phyloP scores from a whole-genome alignment of 2,888 invertebrate species.

The Melieria omissa region DNA sequence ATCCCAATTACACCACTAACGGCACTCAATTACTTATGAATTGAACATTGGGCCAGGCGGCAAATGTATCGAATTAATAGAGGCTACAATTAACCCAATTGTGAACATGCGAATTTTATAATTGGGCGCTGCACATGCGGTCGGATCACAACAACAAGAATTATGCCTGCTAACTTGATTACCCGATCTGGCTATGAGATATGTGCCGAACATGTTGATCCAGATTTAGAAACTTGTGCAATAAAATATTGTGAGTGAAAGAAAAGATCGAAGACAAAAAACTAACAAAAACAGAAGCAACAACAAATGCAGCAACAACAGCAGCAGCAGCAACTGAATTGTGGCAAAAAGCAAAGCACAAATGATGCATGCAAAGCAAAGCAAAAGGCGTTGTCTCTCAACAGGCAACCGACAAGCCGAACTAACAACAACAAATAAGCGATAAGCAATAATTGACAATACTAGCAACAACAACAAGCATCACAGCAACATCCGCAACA shows the following conservation, averaged over 20 bases:
- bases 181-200: neutral
- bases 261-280: neutral
- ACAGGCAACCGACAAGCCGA: neutral
- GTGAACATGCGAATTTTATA: no score
- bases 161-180: constrained; percentile 1
- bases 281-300: no score
- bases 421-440: neutral
- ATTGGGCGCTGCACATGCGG: no score
- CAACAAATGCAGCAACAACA: no score
- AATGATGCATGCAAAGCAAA: neutral
- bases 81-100: no score
- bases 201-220: neutral
- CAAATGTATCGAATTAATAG: no score
- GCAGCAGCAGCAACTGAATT: no score
- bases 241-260: neutral
- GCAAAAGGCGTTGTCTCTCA: neutral
- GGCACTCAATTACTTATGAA: no score
- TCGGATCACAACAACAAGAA: neutral
- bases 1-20: no score
- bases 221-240: neutral
- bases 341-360: neutral
- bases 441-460: constrained; percentile 21
- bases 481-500: neutral
- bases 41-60: no score
- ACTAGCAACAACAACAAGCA: neutral